These are phyloP conservation scores for Sceliomorpha sp. DNA, from an alignment of 2,888 invertebrate species.

Conservation along the genomic window DNA sequence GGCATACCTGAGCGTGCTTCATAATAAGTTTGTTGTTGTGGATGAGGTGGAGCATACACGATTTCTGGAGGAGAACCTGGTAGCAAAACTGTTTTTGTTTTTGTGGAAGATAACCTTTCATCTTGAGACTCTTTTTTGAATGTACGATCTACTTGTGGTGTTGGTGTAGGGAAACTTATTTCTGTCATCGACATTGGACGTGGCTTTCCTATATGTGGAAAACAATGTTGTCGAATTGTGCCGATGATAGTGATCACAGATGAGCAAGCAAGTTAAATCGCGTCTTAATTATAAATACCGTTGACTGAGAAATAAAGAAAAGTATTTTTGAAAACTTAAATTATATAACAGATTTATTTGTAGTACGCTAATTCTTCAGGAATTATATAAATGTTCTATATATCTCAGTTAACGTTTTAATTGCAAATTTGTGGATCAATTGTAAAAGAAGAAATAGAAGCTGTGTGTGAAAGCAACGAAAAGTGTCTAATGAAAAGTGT, in stretches of 20 bases:
- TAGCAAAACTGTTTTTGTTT: slow-evolving; percentile 79
- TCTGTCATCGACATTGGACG: slow-evolving; percentile 75
- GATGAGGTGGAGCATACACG: slow-evolving; percentile 82
- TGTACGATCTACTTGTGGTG: slow-evolving; percentile 72
- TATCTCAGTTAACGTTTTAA: slow-evolving; percentile 24
- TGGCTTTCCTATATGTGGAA: slow-evolving; percentile 68
- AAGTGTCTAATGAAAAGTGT: slow-evolving; percentile 26
- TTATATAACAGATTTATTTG: slow-evolving; percentile 5
- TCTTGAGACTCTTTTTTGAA: slow-evolving; percentile 45
- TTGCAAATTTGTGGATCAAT: background rate
- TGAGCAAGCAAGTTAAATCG: slow-evolving; percentile 10
- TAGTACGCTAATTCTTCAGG: background rate
- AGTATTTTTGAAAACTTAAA: slow-evolving; percentile 1
- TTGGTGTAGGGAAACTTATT: slow-evolving; percentile 81
- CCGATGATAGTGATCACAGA: slow-evolving; percentile 24
- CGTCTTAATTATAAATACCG: background rate
- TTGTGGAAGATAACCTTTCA: slow-evolving; percentile 49
- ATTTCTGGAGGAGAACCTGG: slow-evolving; percentile 84
- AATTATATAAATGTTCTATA: slow-evolving; percentile 20
- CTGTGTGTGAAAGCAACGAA: slow-evolving; percentile 28
- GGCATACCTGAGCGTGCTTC: slow-evolving; percentile 82
- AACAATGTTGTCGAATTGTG: slow-evolving; percentile 54
- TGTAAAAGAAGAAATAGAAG: slow-evolving; percentile 2
- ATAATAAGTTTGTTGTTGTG: slow-evolving; percentile 81
- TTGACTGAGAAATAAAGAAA: slow-evolving; percentile 42